phyloP scores from a whole-genome alignment of 2,888 invertebrate species.

The Amblyjoppa fuscipennis region DNA sequence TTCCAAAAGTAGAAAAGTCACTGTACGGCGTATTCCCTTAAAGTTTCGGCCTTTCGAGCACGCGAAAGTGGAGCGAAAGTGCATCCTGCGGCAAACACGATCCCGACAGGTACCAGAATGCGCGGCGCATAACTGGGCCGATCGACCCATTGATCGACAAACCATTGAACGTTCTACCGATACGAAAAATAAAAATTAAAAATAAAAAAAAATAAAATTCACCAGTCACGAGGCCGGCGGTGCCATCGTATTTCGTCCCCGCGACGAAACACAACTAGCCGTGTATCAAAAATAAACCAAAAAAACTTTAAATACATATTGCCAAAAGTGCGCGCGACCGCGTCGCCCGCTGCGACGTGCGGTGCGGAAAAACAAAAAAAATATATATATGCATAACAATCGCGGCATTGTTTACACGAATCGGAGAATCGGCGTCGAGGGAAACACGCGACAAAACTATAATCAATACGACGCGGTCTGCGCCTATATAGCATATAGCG shows the following conservation, averaged over 20 bases:
- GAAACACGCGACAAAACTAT: slow-evolving; percentile 41
- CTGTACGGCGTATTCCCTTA: too few species aligned
- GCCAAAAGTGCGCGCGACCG: not conserved
- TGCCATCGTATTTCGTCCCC: not conserved
- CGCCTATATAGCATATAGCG: slow-evolving; percentile 29
- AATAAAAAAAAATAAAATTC: not conserved
- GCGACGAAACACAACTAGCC: not conserved
- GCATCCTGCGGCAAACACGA: too few species aligned
- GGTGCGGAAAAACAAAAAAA: slow-evolving; percentile 14
- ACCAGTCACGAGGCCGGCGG: not conserved
- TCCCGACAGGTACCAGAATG: too few species aligned
- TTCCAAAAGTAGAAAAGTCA: too few species aligned
- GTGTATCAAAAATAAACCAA: too few species aligned
- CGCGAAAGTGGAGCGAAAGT: too few species aligned
- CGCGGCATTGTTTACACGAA: slow-evolving; percentile 63
- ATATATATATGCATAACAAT: slow-evolving; percentile 42
- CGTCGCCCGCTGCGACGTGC: not conserved
- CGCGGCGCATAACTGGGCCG: not conserved
- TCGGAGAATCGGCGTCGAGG: slow-evolving; percentile 16
- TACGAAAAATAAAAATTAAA: not conserved
- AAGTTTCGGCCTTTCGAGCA: too few species aligned
- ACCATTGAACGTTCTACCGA: not conserved
- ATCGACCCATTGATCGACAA: not conserved
- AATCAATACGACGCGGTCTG: slow-evolving; percentile 45
- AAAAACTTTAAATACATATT: not conserved